Evolutionary conservation across 2,888 invertebrate genomes (phyloP).

Genomic region (Thereva unica): DNA sequence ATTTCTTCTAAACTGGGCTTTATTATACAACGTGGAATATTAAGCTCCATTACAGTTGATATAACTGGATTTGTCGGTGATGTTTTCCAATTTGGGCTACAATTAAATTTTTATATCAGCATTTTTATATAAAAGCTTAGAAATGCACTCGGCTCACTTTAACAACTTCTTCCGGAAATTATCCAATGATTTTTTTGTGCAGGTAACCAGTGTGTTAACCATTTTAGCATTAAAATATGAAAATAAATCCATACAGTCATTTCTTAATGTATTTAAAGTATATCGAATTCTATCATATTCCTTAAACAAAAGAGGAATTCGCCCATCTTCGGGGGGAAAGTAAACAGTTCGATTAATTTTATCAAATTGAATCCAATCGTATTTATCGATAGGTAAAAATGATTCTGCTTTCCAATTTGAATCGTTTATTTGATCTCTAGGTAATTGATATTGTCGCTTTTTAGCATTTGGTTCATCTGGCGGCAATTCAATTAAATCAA

Average conservation of each 20-base stretch:
- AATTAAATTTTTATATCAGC: not conserved
- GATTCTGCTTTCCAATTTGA: slow-evolving; percentile 56
- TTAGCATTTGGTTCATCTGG: slow-evolving; percentile 61
- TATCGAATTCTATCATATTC: slow-evolving; percentile 67
- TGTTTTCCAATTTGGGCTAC: slow-evolving; percentile 50
- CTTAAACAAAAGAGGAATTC: slow-evolving; percentile 58
- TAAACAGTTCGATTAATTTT: slow-evolving; percentile 53
- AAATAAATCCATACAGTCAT: slow-evolving; percentile 80
- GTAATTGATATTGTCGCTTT: slow-evolving; percentile 62
- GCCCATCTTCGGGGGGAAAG: slow-evolving; percentile 50
- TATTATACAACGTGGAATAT: slow-evolving; percentile 48
- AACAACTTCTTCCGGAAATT: slow-evolving; percentile 62
- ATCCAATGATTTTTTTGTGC: slow-evolving; percentile 75
- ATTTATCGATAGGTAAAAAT: slow-evolving; percentile 53
- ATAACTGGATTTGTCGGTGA: slow-evolving; percentile 47
- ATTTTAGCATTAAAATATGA: slow-evolving; percentile 78
- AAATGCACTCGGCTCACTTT: slow-evolving; percentile 8
- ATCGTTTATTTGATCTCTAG: slow-evolving; percentile 62
- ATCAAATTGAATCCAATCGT: slow-evolving; percentile 56
- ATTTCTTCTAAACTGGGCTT: slow-evolving; percentile 51
- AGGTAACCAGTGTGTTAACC: slow-evolving; percentile 73
- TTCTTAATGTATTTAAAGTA: slow-evolving; percentile 65
- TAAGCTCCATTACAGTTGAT: slow-evolving; percentile 50
- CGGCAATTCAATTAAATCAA: slow-evolving; percentile 60
- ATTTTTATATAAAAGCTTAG: too few species aligned